Base-by-base conservation (phyloP, 2,113 vertebrate genomes). In the Thermophis baileyi region DNA sequence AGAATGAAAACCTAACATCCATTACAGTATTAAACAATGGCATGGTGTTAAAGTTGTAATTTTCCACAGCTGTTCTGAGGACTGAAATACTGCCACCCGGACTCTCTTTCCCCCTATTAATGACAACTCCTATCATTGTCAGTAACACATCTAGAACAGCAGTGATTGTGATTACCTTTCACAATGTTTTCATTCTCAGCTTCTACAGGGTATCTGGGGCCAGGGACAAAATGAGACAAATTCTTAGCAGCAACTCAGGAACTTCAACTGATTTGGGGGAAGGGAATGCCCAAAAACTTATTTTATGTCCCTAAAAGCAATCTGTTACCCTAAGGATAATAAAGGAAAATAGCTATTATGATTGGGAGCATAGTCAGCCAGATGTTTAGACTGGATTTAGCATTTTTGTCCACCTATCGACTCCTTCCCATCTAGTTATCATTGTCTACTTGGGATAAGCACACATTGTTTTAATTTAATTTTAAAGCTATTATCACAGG, bases 21-120 rank as follows among this genome's bases (percentile, higher is more conserved):
- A 27, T 94, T 74, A 57, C 85, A 27, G 49, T 27, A 1, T 8
- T 69, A 92, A 54, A 91, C 0, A 0, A 24, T 69, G 49, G 92
- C 22, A 50, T 91, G 46, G 85, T 89, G 87, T 54, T 86, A 87
- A 90, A 50, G 4, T 25, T 24, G 10, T 30, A 47, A 86, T 93
- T 92, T 94, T 47, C 54, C 30, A 24, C 89, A 93, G 57, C 4
- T 94, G 90, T 92, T n/a, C 88, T 91, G n/a, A 86, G 27, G 35
- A 89, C 90, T 88, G 93, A 91, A 96, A 93, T 2, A 4, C 74
- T 94, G 54, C 51, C 85, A 49, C 54, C 60, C 49, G 46, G 50
- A 53, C 60, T 51, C 35, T 74, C 74, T 90, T 86, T 44, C 74
- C 44, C 69, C 44, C 54, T 89, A 69, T 89, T 94, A 93, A 92